Base-by-base conservation (phyloP, 2,888 invertebrate species). In the Plusia festucae region DNA sequence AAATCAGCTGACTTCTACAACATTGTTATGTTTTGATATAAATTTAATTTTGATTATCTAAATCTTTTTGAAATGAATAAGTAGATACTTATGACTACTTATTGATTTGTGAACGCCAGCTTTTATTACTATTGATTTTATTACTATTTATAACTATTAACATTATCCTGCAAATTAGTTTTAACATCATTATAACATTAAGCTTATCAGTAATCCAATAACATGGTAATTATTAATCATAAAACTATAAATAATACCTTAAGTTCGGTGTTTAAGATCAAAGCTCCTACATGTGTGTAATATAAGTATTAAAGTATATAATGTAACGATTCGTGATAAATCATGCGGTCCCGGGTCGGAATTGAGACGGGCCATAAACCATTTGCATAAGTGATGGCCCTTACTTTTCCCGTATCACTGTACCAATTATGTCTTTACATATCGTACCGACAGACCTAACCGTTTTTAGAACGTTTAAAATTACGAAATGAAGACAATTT, bases 371-470 rank as follows among this genome's bases (percentile, higher is more conserved):
- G 78, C 82, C 71, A 86, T 89, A 88, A 90, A 88, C 61, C 85
- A 90, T 91, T 89, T 88, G 88, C 90, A 90, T 90, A 89, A 85
- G 80, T 81, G 86, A 87, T 86, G 82, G 84, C 79, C 76, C 79
- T 69, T 73, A 82, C 87, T 86, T 85, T 80, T 83, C 82, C 76
- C 79, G 68, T 81, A 85, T 82, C 81, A 76, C 74, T 75, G 78
- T 83, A 75, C 83, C 87, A 86, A 89, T 88, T 88, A 87, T 77
- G 82, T 86, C 78, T 81, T 60, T 65, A 60, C 84, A 68, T 68
- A 72, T 62, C 68, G 58, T 68, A 70, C 73, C 66, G 70, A 65
- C 61, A 58, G 15, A 68, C 49, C 60, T 61, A 63, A 66, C 65
- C 20, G 52, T 55, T 73, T 79, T 65, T 56, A 79, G 57, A 63